Percentiles rank a stretch among this genome's conserved stretches.
phyloP scores from a whole-genome alignment of 2,888 invertebrate species.

The Odontomyia ornata region DNA sequence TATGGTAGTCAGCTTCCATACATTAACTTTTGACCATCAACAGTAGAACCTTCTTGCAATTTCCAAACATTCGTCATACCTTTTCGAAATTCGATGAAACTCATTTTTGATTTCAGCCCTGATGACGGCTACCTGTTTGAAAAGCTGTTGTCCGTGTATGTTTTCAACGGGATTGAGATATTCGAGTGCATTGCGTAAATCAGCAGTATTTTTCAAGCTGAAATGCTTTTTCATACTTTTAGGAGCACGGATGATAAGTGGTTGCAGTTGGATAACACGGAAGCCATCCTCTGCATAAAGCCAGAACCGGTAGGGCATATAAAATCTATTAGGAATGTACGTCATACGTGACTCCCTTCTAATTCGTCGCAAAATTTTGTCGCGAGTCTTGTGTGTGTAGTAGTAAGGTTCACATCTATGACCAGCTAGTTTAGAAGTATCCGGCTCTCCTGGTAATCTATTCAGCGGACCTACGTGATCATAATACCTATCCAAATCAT shows the following conservation, averaged over 20 bases:
- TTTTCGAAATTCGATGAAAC: no score
- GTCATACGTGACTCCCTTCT: neutral
- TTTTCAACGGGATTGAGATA: neutral
- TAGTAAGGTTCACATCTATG: neutral
- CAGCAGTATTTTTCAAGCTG: neutral
- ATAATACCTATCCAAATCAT: neutral
- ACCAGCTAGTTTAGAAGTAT: neutral
- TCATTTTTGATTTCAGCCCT: no score
- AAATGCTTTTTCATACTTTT: neutral
- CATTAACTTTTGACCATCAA: no score
- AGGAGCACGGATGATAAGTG: neutral
- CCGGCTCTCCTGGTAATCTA: neutral
- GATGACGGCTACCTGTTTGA: neutral
- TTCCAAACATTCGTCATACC: no score
- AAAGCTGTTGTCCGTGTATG: neutral
- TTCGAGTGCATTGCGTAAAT: neutral
- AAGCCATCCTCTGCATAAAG: neutral
- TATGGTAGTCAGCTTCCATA: no score
- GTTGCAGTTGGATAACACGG: neutral
- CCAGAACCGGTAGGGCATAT: constrained; percentile 16
- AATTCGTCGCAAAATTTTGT: neutral
- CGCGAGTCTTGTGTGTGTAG: constrained; percentile 5
- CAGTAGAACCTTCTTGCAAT: no score
- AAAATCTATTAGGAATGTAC: neutral
- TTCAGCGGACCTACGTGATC: neutral